Percentiles rank a stretch among this genome's conserved stretches.
Conservation (phyloP, 2,113 vertebrate species). For the Dolichallabes microphthalmus region DNA sequence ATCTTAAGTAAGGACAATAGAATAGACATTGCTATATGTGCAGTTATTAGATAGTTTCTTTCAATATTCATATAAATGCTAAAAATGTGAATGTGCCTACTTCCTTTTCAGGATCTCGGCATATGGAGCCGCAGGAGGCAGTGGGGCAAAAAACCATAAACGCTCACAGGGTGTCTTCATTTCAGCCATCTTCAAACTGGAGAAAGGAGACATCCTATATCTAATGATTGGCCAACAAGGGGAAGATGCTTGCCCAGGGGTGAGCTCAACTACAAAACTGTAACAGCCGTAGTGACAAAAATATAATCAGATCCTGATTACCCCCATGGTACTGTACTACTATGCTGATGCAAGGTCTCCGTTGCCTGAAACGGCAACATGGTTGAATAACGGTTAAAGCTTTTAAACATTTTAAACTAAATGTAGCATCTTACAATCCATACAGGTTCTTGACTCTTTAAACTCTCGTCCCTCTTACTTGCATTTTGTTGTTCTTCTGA, state of each 20-base stretch:
- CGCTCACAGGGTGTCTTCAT: slow-evolving; percentile 84
- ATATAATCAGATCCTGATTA: neutral
- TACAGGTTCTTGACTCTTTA: neutral
- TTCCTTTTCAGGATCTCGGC: slow-evolving; percentile 79
- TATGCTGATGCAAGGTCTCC: neutral
- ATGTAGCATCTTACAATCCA: neutral
- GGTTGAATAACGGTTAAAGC: neutral
- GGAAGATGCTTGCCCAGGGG: slow-evolving; percentile 87
- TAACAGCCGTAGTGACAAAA: neutral
- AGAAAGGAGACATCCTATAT: slow-evolving; percentile 81
- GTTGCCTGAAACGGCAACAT: neutral
- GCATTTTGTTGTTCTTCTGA: neutral
- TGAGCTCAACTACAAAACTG: slow-evolving; percentile 58
- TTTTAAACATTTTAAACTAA: neutral
- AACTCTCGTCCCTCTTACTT: neutral
- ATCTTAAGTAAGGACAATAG: neutral
- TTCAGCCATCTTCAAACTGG: slow-evolving; percentile 80
- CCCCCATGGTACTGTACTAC: neutral
- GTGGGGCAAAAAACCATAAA: slow-evolving; percentile 88
- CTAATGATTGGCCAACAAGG: slow-evolving; percentile 88
- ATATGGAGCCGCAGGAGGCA: slow-evolving; percentile 84
- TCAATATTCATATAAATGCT: neutral
- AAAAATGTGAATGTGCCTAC: neutral
- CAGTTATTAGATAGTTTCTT: neutral
- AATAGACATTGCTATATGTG: neutral